A percentile compares a stretch with the other conserved stretches of the same genome.
Conservation (phyloP, 2,113 vertebrate species). For the Eolophus roseicapilla region DNA sequence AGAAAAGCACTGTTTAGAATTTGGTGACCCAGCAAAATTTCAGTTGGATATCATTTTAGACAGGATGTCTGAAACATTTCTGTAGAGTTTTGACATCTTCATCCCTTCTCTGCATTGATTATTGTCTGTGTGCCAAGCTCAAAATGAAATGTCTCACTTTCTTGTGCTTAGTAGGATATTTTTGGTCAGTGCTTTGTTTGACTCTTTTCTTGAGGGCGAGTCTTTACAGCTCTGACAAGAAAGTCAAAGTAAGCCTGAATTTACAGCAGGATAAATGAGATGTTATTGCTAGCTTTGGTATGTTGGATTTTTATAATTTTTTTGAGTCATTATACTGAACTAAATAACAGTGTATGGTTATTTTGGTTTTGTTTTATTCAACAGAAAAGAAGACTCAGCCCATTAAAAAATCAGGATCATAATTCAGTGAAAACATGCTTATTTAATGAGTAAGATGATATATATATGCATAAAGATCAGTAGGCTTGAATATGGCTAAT, state of each 20-base stretch:
- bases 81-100: constrained; percentile 5
- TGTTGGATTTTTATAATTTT: not conserved
- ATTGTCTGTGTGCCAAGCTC: not conserved
- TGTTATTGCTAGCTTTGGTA: not conserved
- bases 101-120: constrained; percentile 1
- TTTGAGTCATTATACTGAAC: not conserved
- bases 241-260: not conserved
- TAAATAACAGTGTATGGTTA: not conserved
- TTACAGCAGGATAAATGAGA: not conserved
- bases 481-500: not conserved
- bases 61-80: constrained; percentile 11
- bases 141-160: not conserved
- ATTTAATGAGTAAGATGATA: not conserved
- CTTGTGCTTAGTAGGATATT: not conserved
- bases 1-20: not conserved
- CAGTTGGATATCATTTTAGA: constrained; percentile 4
- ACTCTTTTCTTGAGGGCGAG: not conserved
- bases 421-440: not conserved
- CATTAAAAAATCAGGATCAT: not conserved
- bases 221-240: not conserved
- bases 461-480: not conserved
- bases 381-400: not conserved
- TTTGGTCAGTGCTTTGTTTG: not conserved
- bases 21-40: not conserved
- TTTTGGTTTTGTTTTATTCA: not conserved